Conservation (phyloP, 2,113 vertebrate genomes). For the Ailurus styani region DNA sequence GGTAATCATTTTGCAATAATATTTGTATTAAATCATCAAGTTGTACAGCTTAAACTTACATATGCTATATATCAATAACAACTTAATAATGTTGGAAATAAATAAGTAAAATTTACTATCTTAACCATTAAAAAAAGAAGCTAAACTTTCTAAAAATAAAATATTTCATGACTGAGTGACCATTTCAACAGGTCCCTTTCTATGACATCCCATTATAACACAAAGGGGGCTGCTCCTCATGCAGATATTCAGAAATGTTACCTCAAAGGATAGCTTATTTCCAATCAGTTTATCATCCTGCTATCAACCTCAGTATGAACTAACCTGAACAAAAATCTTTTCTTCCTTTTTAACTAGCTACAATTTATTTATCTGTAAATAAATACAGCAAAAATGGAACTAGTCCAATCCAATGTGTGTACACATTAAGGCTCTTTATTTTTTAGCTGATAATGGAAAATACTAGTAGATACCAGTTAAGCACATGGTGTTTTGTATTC, state of each 20-base stretch:
- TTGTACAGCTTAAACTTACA: background rate
- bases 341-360: background rate
- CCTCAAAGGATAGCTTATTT: background rate
- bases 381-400: background rate
- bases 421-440: background rate
- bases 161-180: background rate
- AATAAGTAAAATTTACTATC: background rate
- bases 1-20: background rate
- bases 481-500: background rate
- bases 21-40: background rate
- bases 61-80: background rate
- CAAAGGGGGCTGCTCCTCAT: background rate
- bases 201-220: background rate
- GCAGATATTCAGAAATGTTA: background rate
- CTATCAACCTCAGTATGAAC: background rate
- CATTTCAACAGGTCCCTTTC: background rate
- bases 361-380: background rate
- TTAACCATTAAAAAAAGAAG: background rate
- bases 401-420: background rate
- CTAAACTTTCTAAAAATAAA: background rate
- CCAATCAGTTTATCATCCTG: background rate
- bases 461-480: background rate
- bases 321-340: background rate
- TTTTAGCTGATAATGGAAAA: background rate
- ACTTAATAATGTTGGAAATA: background rate